Evolutionary conservation across 2,113 vertebrate species (phyloP), one percentile per base, ranked within the genome.

Genomic region (Odontesthes bonariensis): DNA sequence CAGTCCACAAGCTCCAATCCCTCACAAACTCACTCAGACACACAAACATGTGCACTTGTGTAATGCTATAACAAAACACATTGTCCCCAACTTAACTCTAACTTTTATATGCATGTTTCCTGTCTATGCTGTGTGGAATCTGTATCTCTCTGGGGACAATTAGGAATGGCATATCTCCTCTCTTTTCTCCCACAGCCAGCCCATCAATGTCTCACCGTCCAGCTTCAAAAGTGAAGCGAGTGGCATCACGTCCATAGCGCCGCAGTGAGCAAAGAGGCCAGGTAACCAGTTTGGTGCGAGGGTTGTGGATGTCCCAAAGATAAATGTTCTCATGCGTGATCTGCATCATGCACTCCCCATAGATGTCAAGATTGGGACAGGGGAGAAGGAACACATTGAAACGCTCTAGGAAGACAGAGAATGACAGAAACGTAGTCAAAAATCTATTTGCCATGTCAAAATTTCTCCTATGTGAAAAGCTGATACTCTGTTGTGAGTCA

Each of bases 241-340:
- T 97, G 83, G 96, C 94, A 0, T 99, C 98, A 0, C 96, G 95
- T 38, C 98, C 97, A 0, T 99, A 98, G 87, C 98, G 96, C 33
- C 97, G 94, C 82, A 99, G 81, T 0, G 97, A 97, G 89, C 96
- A 97, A 69, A 99, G 96, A 0, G 98, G 98, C 98, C 98, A 99
- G 19, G 97, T 97, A 75, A 98, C 91, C 81, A 99, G 95, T 89
- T 97, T 98, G 83, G 95, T 92, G 32, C 96, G 96, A 1, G 97
- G 96, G 90, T 98, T 98, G 93, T 95, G 97, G 19, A 89, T 92
- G 88, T 99, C 98, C 98, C 98, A 99, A 91, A 99, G 96, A 95
- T 99, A 98, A 93, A 99, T 98, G 92, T 99, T 97, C 87, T 99
- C 97, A 0, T 97, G 96, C 44, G 98, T 98, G 86, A 99, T 96